Conservation (phyloP, 2,113 vertebrate genomes). For the Ellobius talpinus region DNA sequence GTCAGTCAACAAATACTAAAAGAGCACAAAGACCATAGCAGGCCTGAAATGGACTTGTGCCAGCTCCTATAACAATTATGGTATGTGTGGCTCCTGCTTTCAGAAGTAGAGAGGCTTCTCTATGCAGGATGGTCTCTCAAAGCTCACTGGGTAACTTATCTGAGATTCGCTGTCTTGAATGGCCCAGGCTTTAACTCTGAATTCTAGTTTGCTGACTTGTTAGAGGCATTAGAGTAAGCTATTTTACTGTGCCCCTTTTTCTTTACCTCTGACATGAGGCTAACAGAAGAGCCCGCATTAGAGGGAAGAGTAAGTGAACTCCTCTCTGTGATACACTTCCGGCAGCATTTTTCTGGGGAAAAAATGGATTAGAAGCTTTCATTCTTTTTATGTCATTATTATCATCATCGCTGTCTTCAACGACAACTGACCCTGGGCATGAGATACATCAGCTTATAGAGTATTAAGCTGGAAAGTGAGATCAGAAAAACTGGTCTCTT, state of each 20-base stretch:
- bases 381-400: background rate
- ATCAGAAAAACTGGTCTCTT: conserved; percentile 12
- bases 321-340: background rate
- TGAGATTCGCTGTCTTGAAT: conserved; percentile 6
- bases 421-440: background rate
- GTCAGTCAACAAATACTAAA: background rate
- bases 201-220: background rate
- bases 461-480: background rate
- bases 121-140: background rate
- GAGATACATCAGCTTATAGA: background rate
- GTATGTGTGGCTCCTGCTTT: background rate
- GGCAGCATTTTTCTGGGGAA: background rate
- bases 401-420: background rate
- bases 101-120: background rate
- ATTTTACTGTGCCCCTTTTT: background rate
- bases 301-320: background rate
- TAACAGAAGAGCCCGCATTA: background rate
- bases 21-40: background rate
- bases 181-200: background rate
- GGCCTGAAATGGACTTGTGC: background rate
- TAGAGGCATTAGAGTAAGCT: background rate
- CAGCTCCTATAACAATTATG: background rate
- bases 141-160: background rate
- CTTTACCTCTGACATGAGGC: background rate
- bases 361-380: background rate